Evolutionary conservation across 1,140 invertebrate genomes (phyloP), one percentile per base, ranked within the genome.

Genomic region (Andrena cerasifolii): DNA sequence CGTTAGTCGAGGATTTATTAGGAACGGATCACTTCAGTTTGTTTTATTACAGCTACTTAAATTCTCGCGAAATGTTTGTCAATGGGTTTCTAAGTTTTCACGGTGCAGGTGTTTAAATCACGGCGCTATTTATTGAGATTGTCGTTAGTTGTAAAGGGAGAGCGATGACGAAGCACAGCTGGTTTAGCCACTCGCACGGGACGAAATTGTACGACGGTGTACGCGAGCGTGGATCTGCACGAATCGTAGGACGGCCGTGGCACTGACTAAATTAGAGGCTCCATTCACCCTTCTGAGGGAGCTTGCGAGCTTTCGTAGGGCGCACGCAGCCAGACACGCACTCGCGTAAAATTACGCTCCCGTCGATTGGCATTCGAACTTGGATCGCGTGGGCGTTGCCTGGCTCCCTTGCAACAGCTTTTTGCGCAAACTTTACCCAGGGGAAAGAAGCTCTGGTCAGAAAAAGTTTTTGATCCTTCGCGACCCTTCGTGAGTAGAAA

Each of bases 271-370:
- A 53, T 79, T 76, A 47, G 61, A 71, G 59, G 40, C 58, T 83
- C 63, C 80, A 86, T 88, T 88, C 86, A 87, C 85, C 67, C 77
- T 79, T 78, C 53, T 43, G 43, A 63, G 61, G 24, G 63, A 77
- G 86, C 80, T 87, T 70, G 72, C 59, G 71, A 82, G 70, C 75
- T 86, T 86, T 87, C 78, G 79, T 49, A 80, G 78, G 73, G 83
- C 81, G 63, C 82, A 78, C 85, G 75, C 84, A 85, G 67, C 65
- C 59, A 47, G 65, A 71, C 47, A 83, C 68, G 59, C 71, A 83
- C 76, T 86, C 82, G 86, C 78, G 82, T 86, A 65, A 86, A 88
- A 82, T 86, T 75, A 40, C 62, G 40, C 54, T 62, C 18, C 36
- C 59, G 61, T 70, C 56, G 70, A 82, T 80, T 85, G 85, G 61